Evolutionary conservation across 1,140 invertebrate genomes (phyloP).

Genomic region (Neomicropteryx cornuta): DNA sequence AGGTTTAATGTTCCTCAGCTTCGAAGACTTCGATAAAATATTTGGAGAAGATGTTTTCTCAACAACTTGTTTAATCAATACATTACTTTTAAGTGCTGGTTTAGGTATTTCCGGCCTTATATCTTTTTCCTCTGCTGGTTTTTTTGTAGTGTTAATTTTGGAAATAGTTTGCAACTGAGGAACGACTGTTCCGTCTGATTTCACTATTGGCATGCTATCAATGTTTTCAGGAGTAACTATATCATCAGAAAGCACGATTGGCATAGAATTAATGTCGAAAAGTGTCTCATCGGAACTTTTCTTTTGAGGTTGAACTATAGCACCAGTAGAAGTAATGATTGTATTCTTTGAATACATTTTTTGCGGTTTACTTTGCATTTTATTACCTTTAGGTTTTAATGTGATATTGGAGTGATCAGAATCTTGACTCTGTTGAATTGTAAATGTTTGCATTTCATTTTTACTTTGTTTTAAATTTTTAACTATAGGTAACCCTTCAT

Average conservation of each 20-base stretch:
- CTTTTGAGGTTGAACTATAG: slow-evolving; percentile 5
- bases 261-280: slow-evolving; percentile 63
- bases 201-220: slow-evolving; percentile 54
- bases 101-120: too few species aligned
- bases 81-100: too few species aligned
- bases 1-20: slow-evolving; percentile 30
- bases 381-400: too few species aligned
- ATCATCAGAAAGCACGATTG: slow-evolving; percentile 57
- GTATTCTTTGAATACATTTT: slow-evolving; percentile 4
- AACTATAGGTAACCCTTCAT: too few species aligned
- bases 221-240: slow-evolving; percentile 42
- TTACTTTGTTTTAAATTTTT: too few species aligned
- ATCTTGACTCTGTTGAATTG: too few species aligned
- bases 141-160: too few species aligned
- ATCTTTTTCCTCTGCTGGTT: background rate
- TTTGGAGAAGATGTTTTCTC: slow-evolving; percentile 34
- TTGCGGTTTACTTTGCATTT: too few species aligned
- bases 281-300: slow-evolving; percentile 40
- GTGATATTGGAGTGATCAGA: too few species aligned
- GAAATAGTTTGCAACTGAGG: too few species aligned
- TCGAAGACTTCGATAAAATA: slow-evolving; percentile 37
- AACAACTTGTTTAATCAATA: slow-evolving; percentile 17
- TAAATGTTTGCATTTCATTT: too few species aligned
- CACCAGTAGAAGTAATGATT: slow-evolving; percentile 9
- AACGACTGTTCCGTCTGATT: slow-evolving; percentile 46